A percentile compares a stretch with the other conserved stretches of the same genome.
Evolutionary conservation across 1,140 invertebrate species (phyloP).

Genomic region (Drosophila mayri): DNA sequence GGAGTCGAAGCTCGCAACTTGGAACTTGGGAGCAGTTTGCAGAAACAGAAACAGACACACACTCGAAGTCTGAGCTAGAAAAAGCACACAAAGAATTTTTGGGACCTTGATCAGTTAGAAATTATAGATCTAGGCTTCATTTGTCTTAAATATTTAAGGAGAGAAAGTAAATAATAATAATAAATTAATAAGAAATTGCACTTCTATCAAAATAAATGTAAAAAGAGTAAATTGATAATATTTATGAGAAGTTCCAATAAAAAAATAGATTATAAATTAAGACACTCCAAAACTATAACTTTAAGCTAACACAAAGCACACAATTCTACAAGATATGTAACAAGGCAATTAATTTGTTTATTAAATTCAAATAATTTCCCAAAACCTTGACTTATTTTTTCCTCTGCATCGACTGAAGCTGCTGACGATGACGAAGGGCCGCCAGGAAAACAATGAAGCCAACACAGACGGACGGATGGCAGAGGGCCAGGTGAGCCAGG

Average conservation of each 20-base stretch:
- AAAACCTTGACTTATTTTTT: background rate
- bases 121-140: background rate
- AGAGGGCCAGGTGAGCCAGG: slow-evolving; percentile 16
- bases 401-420: slow-evolving; percentile 13
- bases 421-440: slow-evolving; percentile 80
- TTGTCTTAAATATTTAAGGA: background rate
- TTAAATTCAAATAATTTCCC: too few relatives aligned
- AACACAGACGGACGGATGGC: slow-evolving; percentile 65
- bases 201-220: background rate
- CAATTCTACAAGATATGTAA: too few relatives aligned
- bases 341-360: too few relatives aligned
- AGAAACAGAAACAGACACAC: slow-evolving; percentile 34
- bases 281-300: too few relatives aligned
- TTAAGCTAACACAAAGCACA: too few relatives aligned
- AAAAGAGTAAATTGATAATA: background rate
- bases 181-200: background rate
- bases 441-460: slow-evolving; percentile 81
- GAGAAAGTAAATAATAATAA: too few relatives aligned
- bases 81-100: background rate
- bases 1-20: slow-evolving; percentile 35
- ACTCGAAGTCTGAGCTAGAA: slow-evolving; percentile 12
- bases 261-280: too few relatives aligned
- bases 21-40: slow-evolving; percentile 32
- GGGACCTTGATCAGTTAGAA: background rate
- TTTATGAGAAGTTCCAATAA: too few relatives aligned